Evolutionary conservation across 1,140 invertebrate genomes (phyloP).

Genomic region (Lethocerus indicus): DNA sequence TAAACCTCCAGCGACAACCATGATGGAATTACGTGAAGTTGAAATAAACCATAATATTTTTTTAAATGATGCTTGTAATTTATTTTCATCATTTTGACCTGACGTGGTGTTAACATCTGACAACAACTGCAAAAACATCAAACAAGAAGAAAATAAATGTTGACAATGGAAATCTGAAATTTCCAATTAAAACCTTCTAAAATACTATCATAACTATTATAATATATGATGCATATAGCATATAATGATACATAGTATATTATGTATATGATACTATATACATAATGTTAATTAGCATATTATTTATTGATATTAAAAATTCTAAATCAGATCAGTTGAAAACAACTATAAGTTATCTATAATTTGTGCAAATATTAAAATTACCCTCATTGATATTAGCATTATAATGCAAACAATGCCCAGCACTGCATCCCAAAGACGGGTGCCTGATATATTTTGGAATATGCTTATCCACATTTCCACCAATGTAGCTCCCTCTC

Average conservation of each 20-base stretch:
- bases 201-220: too few relatives aligned
- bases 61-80: slow-evolving; percentile 25
- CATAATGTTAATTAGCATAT: neutral
- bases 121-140: too few relatives aligned
- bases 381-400: slow-evolving; percentile 50
- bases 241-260: too few relatives aligned
- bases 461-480: slow-evolving; percentile 51
- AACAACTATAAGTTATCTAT: neutral
- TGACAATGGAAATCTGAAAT: too few relatives aligned
- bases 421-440: slow-evolving; percentile 46
- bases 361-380: neutral
- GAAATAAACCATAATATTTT: slow-evolving; percentile 32
- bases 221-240: too few relatives aligned
- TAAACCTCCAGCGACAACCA: slow-evolving; percentile 26
- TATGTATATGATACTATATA: too few relatives aligned
- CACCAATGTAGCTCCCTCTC: slow-evolving; percentile 51
- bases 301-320: neutral
- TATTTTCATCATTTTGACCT: slow-evolving; percentile 26
- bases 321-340: neutral
- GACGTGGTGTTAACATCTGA: too few relatives aligned
- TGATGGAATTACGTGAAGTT: slow-evolving; percentile 30
- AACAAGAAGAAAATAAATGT: too few relatives aligned
- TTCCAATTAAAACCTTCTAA: too few relatives aligned
- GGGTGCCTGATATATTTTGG: slow-evolving; percentile 36
- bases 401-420: slow-evolving; percentile 53